phyloP scores from a whole-genome alignment of 2,888 invertebrate genomes.

The Parnassius smintheus region DNA sequence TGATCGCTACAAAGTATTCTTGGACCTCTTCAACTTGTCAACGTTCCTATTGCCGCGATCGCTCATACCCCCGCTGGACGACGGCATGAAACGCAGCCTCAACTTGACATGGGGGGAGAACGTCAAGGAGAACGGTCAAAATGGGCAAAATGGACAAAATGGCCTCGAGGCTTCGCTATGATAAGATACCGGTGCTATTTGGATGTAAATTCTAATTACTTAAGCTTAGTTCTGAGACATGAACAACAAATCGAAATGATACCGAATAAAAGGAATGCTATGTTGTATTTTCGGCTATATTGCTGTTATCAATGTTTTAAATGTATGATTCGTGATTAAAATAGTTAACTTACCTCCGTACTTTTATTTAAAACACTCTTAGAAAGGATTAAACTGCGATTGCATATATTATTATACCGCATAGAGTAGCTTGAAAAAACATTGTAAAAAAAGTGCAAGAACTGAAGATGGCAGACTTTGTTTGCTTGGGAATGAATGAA shows the following conservation, averaged over 20 bases:
- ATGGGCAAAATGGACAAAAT: conserved; percentile 31
- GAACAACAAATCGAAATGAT: too few relatives aligned
- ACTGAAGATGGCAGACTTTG: too few relatives aligned
- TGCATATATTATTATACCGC: too few relatives aligned
- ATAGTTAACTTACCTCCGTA: not conserved
- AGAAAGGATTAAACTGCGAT: too few relatives aligned
- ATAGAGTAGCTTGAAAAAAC: too few relatives aligned
- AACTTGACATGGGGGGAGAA: conserved; percentile 80
- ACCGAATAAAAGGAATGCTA: too few relatives aligned
- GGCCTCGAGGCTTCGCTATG: conserved; percentile 46
- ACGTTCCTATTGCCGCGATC: conserved; percentile 96
- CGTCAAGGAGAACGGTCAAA: conserved; percentile 39
- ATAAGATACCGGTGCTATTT: conserved; percentile 9
- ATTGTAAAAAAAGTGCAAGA: too few relatives aligned
- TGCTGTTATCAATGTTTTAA: not conserved
- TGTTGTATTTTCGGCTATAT: not conserved
- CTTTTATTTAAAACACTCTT: too few relatives aligned
- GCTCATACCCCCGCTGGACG: conserved; percentile 93
- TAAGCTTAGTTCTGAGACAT: too few relatives aligned
- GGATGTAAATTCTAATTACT: not conserved
- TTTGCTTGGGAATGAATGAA: too few relatives aligned
- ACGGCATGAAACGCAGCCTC: conserved; percentile 89
- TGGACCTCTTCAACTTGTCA: conserved; percentile 98
- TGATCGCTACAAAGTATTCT: conserved; percentile 98
- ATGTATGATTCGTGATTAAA: not conserved